Base-by-base conservation (phyloP, 2,797 vertebrate species). In the Bovichtus variegatus region DNA sequence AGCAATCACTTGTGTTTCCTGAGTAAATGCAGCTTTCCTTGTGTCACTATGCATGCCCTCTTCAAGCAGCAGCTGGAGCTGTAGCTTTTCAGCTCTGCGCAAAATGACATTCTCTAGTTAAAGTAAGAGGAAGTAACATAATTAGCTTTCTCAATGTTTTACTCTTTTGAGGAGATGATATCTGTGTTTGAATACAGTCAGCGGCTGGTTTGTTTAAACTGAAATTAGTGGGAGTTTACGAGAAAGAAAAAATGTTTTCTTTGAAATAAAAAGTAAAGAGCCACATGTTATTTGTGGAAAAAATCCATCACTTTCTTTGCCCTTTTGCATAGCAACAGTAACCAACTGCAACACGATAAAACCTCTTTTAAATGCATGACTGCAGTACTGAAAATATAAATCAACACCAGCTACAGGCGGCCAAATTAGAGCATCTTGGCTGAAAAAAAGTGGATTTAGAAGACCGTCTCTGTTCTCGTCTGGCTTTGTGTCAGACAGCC, bases 401-500 rank as follows among this genome's bases (percentile, higher is more conserved):
- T 71, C 11, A 6, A 53, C 54, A 40, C 36, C 44, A 53, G 29
- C 70, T 25, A 41, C 61, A 74, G 71, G 71, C 18, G 71, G 47
- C 50, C 60, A 50, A 82, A 82, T 67, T 47, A 64, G 47, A 80
- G 60, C 0, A 0, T 18, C 66, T 85, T 62, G 74, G 76, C 63
- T 78, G 74, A 78, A 65, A 60, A 59, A 62, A n/a, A 68, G 68
- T 62, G 63, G 46, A 84, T 58, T 64, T 80, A 83, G 76, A 72
- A 40, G 54, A 78, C 11, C 3, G 44, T 69, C 55, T 83, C 40
- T 86, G 57, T 80, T 89, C 69, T 82, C 66, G 57, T 87, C 74
- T 82, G 80, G 78, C 74, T 81, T 69, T 5, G 46, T 86, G 78
- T 84, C 79, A 86, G 73, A 68, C 81, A 65, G 55, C 19, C 78